A percentile compares a stretch with the other conserved stretches of the same genome.
Evolutionary conservation across 2,113 vertebrate genomes (phyloP).

Genomic region (Xenopus borealis): DNA sequence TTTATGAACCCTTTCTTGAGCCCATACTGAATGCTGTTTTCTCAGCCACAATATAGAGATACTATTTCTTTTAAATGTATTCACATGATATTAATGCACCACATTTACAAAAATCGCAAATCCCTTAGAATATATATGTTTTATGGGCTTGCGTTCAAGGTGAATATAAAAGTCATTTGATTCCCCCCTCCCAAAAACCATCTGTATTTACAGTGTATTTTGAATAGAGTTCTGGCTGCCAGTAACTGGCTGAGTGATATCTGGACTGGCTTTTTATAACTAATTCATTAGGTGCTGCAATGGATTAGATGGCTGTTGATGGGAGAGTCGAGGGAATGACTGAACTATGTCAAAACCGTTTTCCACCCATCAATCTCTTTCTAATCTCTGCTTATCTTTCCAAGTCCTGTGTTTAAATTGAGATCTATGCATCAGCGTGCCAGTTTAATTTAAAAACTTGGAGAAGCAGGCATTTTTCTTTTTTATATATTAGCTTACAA

Average conservation of each 20-base stretch:
- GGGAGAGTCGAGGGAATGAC: neutral
- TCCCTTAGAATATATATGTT: too few species aligned
- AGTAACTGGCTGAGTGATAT: neutral
- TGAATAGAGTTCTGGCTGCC: too few species aligned
- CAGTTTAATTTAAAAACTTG: neutral
- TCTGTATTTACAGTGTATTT: too few species aligned
- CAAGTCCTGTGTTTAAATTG: neutral
- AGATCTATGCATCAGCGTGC: neutral
- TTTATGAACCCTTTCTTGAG: too few species aligned
- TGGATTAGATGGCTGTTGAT: constrained; percentile 10
- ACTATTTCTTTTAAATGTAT: too few species aligned
- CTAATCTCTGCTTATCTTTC: neutral
- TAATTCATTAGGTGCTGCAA: constrained; percentile 11
- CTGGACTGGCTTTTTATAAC: neutral
- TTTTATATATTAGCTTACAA: too few species aligned
- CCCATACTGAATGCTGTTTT: too few species aligned
- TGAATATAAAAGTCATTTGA: neutral
- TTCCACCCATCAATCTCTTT: neutral
- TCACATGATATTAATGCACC: too few species aligned
- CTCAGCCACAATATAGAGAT: too few species aligned
- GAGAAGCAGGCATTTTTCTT: neutral
- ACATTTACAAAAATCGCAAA: too few species aligned
- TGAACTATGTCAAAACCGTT: constrained; percentile 1
- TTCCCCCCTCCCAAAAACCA: too few species aligned
- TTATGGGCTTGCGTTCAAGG: neutral